phyloP scores from a whole-genome alignment of 2,888 invertebrate genomes.

The Drosophila testacea region DNA sequence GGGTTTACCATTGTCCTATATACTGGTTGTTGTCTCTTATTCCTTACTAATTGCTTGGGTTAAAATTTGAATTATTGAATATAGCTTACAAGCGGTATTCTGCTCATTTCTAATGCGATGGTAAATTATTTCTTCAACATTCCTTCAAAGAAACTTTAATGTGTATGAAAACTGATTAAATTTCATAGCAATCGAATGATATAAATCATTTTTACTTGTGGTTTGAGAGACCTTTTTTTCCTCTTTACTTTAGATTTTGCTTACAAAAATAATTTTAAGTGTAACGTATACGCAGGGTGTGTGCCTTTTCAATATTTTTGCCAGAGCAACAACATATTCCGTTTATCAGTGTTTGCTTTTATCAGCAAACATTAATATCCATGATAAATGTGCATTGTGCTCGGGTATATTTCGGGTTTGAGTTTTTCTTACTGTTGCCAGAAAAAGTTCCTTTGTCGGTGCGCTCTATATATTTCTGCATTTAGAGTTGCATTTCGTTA shows the following conservation, averaged over 20 bases:
- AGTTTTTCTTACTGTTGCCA: slow-evolving; percentile 21
- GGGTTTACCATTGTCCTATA: no score
- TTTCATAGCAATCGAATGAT: slow-evolving; percentile 54
- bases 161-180: slow-evolving; percentile 65
- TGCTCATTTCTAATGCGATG: no score
- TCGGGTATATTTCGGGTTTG: slow-evolving; percentile 27
- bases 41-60: no score
- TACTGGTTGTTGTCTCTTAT: no score
- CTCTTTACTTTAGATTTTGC: background rate
- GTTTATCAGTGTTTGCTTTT: slow-evolving; percentile 47
- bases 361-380: slow-evolving; percentile 50
- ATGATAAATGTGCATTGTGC: slow-evolving; percentile 51
- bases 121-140: no score
- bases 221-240: background rate
- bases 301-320: slow-evolving; percentile 11
- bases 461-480: slow-evolving; percentile 38
- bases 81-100: no score
- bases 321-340: slow-evolving; percentile 30
- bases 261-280: slow-evolving; percentile 26
- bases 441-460: slow-evolving; percentile 26
- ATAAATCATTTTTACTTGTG: slow-evolving; percentile 44
- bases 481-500: slow-evolving; percentile 34
- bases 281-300: slow-evolving; percentile 54
- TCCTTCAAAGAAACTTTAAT: slow-evolving; percentile 30
- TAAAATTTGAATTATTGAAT: no score